Base-by-base conservation (phyloP, 2,888 invertebrate species). In the Coleophora flavipennella region DNA sequence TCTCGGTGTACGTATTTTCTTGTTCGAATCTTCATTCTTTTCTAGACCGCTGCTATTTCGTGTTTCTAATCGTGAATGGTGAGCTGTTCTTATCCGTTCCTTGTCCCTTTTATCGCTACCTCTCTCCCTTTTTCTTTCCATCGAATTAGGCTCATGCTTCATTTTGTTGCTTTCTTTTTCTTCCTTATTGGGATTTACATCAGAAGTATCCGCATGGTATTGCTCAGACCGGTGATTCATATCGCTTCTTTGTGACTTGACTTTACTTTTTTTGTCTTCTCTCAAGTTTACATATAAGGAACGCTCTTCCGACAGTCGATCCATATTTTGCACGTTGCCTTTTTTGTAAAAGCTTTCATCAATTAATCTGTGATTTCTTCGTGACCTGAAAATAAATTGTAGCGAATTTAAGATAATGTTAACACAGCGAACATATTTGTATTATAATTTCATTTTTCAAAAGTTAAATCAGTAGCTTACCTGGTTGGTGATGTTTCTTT, bases 11-110 rank as follows among this genome's bases (percentile, higher is more conserved):
- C 36, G 14, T 38, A 36, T 33, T 35, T 43, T 46, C 43, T 50
- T 47, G 35, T 48, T 49, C 33, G 37, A 33, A 13, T 42, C 45
- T 35, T 51, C 33, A 45, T 42, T 51, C 38, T 32, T 51, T 25
- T 44, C 41, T 34, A 39, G 14, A 33, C 36, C 49, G n/a, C 43
- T 31, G 33, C 37, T 10, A 8, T 39, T 3, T 20, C 20, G 3
- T 6, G 20, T 20, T 20, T 20, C 20, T 6, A 20, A 20, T 20
- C 20, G 20, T 20, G 20, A 20, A n/a, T 43, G 26, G 8, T 31
- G 11, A 37, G 40, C 38, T n/a, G n/a, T 42, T 9, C 31, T 8
- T 35, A 27, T 36, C 35, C 33, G 27, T 14, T 26, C 31, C 10
- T 8, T 29, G 13, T 35, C 41, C 33, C 29, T 42, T 34, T 43